Evolutionary conservation across 2,888 invertebrate species (phyloP).

Genomic region (Shargacucullia verbasci): DNA sequence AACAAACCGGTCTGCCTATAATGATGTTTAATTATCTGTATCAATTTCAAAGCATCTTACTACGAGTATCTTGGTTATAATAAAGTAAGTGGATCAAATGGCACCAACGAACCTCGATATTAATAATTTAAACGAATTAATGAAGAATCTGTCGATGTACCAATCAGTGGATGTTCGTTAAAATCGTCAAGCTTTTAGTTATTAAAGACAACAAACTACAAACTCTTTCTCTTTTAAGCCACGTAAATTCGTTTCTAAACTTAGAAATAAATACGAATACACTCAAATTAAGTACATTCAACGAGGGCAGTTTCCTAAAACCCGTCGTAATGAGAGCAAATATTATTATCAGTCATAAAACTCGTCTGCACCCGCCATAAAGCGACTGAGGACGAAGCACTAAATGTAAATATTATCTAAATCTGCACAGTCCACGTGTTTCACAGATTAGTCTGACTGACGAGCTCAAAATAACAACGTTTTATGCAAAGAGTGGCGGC

Average conservation of each 20-base stretch:
- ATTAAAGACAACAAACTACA: too few relatives aligned
- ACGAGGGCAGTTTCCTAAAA: constrained; percentile 6
- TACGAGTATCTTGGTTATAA: too few relatives aligned
- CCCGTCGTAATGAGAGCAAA: constrained; percentile 23
- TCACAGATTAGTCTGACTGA: constrained; percentile 6
- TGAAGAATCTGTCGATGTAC: too few relatives aligned
- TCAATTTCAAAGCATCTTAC: too few relatives aligned
- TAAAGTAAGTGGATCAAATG: too few relatives aligned
- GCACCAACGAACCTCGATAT: too few relatives aligned
- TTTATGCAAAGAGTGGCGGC: not conserved
- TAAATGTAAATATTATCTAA: constrained; percentile 33
- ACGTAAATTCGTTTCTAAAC: not conserved
- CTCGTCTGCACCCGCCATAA: constrained; percentile 17
- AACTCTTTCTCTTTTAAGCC: too few relatives aligned
- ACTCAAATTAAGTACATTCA: constrained; percentile 14
- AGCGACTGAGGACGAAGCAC: constrained; percentile 6
- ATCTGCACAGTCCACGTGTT: constrained; percentile 21
- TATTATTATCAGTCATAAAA: constrained; percentile 31
- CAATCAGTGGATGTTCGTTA: too few relatives aligned
- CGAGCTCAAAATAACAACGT: constrained; percentile 11
- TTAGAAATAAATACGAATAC: not conserved
- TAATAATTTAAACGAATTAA: too few relatives aligned
- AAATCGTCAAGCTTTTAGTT: too few relatives aligned
- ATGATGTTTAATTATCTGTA: too few relatives aligned
- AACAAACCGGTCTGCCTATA: too few relatives aligned